phyloP scores from a whole-genome alignment of 2,113 vertebrate genomes.

The Prinia subflava region DNA sequence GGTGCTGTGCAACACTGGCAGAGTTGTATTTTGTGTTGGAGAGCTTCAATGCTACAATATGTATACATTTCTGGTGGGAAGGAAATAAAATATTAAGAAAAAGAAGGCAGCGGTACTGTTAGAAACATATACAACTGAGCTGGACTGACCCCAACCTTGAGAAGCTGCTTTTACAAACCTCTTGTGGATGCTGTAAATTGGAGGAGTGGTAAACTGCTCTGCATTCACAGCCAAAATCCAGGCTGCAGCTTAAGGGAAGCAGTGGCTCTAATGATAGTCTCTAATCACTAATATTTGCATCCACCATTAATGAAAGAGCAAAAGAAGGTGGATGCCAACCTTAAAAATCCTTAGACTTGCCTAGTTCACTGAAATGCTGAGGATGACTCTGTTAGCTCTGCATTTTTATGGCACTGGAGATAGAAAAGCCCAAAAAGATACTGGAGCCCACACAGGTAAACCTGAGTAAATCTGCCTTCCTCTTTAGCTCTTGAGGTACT shows the following conservation, averaged over 20 bases:
- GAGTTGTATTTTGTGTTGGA: background rate
- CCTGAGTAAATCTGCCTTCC: background rate
- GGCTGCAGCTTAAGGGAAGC: background rate
- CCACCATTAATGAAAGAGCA: background rate
- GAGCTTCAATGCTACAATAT: background rate
- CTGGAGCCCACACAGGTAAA: background rate
- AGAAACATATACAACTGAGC: background rate
- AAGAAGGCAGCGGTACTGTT: background rate
- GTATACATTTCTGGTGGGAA: constrained; percentile 20
- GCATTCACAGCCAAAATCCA: background rate
- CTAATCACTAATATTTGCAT: background rate
- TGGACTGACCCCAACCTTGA: background rate
- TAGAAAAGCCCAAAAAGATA: background rate
- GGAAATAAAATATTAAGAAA: constrained; percentile 35
- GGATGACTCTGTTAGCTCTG: background rate
- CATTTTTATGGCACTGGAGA: background rate
- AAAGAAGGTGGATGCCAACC: background rate
- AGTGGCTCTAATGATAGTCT: background rate
- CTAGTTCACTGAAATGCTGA: background rate
- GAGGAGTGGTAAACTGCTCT: background rate
- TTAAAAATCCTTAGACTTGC: background rate
- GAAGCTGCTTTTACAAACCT: constrained; percentile 30
- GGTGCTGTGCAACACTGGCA: background rate
- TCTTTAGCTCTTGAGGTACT: background rate
- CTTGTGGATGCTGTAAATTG: constrained; percentile 10